phyloP scores from a whole-genome alignment of 2,797 vertebrate species.

The Harpagifer antarcticus region DNA sequence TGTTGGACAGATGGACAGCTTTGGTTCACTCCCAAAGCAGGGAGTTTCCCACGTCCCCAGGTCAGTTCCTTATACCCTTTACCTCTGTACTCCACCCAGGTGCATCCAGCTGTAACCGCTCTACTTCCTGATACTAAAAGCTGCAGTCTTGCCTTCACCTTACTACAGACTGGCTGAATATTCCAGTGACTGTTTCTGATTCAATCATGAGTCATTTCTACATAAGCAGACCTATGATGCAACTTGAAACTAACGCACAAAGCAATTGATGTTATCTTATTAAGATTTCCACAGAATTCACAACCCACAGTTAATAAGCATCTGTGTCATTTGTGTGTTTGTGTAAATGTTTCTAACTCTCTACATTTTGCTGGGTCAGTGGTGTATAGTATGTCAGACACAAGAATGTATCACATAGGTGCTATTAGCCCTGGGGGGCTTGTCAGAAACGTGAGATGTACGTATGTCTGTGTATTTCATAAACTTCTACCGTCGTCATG shows the following conservation, averaged over 20 bases:
- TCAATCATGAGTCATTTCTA: conserved; percentile 42
- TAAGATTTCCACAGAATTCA: conserved; percentile 26
- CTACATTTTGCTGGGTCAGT: conserved; percentile 23
- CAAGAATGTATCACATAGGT: conserved; percentile 69
- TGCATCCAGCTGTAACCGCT: conserved; percentile 33
- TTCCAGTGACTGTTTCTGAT: conserved; percentile 22
- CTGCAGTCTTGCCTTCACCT: conserved; percentile 20
- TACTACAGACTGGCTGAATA: neutral
- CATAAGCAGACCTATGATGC: neutral
- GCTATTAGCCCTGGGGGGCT: conserved; percentile 27
- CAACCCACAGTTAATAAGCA: conserved; percentile 1
- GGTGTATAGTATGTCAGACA: conserved; percentile 35
- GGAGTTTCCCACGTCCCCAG: conserved; percentile 76
- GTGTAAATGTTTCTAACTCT: conserved; percentile 6
- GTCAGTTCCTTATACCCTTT: conserved; percentile 61
- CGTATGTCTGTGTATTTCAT: conserved; percentile 33
- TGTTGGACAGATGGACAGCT: conserved; percentile 37
- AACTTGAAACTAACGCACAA: conserved; percentile 7
- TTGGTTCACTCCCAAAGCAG: conserved; percentile 46
- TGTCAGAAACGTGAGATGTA: conserved; percentile 59
- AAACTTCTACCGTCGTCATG: conserved; percentile 6
- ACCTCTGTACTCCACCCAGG: conserved; percentile 62
- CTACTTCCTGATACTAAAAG: conserved; percentile 41
- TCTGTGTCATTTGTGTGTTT: conserved; percentile 13
- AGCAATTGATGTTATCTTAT: neutral